These are phyloP conservation scores for Perithous albicinctus DNA, from an alignment of 2,888 invertebrate species.

Conservation along the genomic window DNA sequence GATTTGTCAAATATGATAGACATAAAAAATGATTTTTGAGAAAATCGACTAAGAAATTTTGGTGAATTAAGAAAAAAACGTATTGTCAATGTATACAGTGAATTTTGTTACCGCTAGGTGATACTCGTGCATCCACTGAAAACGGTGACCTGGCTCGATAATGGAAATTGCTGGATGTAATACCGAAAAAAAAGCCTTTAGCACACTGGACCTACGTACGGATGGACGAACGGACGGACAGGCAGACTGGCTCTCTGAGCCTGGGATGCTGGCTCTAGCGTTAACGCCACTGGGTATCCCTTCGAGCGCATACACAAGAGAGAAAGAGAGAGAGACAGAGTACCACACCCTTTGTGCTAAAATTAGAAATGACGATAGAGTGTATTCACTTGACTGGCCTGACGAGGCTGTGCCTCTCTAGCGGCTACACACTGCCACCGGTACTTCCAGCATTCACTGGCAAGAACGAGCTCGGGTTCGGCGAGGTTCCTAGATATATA, in stretches of 20 bases:
- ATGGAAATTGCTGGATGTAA: constrained; percentile 42
- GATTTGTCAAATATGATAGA: too few species aligned
- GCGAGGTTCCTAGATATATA: constrained; percentile 4
- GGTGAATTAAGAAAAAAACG: too few species aligned
- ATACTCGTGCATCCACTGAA: constrained; percentile 42
- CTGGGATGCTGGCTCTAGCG: constrained; percentile 46
- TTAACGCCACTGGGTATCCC: constrained; percentile 65
- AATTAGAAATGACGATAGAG: constrained; percentile 82
- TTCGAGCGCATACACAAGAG: constrained; percentile 67
- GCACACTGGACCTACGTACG: constrained; percentile 9
- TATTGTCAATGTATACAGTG: constrained; percentile 25
- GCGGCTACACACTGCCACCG: constrained; percentile 32
- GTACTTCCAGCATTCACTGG: constrained; percentile 44
- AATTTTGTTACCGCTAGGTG: background rate
- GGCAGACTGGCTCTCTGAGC: constrained; percentile 28
- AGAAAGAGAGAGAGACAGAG: constrained; percentile 56
- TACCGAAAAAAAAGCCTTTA: constrained; percentile 44
- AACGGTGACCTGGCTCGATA: constrained; percentile 8
- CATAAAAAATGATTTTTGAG: too few species aligned
- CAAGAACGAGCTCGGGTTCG: constrained; percentile 37
- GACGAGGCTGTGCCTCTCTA: constrained; percentile 56
- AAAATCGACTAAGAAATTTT: too few species aligned
- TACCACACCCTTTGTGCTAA: constrained; percentile 82
- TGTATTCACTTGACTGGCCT: constrained; percentile 79
- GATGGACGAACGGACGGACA: constrained; percentile 47